These are phyloP conservation scores for Sebastes hopkinsi DNA, from an alignment of 2,797 vertebrate species.

Conservation along the genomic window DNA sequence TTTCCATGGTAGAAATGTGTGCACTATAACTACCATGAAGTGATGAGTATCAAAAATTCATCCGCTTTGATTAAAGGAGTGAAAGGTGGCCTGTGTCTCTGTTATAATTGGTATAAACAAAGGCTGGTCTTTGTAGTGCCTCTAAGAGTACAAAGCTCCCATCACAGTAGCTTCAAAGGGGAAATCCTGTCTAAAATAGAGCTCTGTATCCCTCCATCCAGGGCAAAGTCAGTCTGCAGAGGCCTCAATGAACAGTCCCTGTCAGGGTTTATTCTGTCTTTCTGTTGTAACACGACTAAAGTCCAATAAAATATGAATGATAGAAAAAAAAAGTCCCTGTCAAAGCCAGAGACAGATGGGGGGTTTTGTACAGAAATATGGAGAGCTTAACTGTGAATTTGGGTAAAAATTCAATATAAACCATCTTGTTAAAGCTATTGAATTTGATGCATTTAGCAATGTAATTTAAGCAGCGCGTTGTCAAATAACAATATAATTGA, in stretches of 20 bases:
- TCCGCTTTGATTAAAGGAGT: slow-evolving; percentile 5
- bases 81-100: neutral
- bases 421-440: neutral
- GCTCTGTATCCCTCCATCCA: neutral
- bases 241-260: neutral
- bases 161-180: slow-evolving; percentile 10
- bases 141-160: neutral
- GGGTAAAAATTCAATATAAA: neutral
- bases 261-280: slow-evolving; percentile 4
- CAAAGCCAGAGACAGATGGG: neutral
- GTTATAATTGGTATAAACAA: slow-evolving; percentile 7
- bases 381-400: neutral
- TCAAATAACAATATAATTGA: neutral
- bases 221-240: neutral
- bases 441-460: neutral
- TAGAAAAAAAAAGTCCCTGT: neutral
- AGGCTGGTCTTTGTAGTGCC: slow-evolving; percentile 13
- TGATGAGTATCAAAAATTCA: neutral
- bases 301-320: slow-evolving; percentile 1
- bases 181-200: slow-evolving; percentile 4
- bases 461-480: neutral
- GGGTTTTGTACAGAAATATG: neutral
- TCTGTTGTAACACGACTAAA: neutral
- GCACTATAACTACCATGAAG: neutral
- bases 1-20: neutral